A percentile compares a stretch with the other conserved stretches of the same genome.
Conservation (phyloP, 2,888 invertebrate species). For the Eupithecia vulgata region DNA sequence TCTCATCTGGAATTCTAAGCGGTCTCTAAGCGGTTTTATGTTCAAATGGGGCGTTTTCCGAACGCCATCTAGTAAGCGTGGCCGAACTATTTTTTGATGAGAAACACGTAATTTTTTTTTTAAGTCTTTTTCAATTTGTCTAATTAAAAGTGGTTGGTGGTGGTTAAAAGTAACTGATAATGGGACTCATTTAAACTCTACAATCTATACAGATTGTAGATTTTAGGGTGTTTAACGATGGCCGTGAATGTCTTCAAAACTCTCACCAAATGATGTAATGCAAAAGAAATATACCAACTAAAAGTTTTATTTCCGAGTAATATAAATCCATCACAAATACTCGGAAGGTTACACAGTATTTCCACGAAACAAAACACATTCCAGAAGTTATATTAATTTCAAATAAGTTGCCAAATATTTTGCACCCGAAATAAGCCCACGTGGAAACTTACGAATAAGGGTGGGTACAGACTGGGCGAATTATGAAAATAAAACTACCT, state of each 20-base stretch:
- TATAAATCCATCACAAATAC: background rate
- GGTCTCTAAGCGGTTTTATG: too few species aligned
- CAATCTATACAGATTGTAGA: too few species aligned
- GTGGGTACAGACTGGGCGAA: background rate
- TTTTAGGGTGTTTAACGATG: background rate
- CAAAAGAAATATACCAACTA: constrained; percentile 18
- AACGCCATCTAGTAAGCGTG: too few species aligned
- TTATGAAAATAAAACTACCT: background rate
- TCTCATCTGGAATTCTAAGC: background rate
- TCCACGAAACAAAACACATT: background rate
- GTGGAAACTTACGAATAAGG: background rate
- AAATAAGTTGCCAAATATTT: constrained; percentile 7
- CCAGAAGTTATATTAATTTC: background rate
- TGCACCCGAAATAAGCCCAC: constrained; percentile 5
- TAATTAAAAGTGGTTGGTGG: too few species aligned
- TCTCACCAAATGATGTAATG: background rate
- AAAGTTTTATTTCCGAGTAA: background rate
- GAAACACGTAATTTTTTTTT: too few species aligned
- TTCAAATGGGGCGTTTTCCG: too few species aligned
- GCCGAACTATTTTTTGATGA: too few species aligned
- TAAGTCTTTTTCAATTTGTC: too few species aligned
- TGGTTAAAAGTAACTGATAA: background rate
- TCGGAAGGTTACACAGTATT: background rate
- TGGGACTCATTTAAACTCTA: background rate
- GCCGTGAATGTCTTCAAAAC: background rate